A percentile compares a stretch with the other conserved stretches of the same genome.
phyloP scores from a whole-genome alignment of 23 tunicate species.

The Ciona savignyi region DNA sequence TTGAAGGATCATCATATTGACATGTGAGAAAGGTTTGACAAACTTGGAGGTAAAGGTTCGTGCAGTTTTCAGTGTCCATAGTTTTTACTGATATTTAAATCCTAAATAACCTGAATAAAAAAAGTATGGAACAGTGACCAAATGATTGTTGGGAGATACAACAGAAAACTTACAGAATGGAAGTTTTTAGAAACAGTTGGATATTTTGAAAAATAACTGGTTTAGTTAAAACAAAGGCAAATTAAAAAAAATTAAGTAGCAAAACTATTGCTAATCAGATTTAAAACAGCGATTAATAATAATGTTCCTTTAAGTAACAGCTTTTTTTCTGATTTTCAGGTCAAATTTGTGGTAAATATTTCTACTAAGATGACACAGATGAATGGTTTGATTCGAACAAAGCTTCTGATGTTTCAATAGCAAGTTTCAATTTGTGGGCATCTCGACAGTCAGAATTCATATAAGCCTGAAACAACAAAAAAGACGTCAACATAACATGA shows the following conservation, averaged over 20 bases:
- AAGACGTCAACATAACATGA: not conserved
- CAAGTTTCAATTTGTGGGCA: not conserved
- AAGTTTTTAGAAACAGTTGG: too few species aligned
- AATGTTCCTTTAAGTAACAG: too few species aligned
- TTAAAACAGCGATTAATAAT: too few species aligned
- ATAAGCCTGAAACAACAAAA: not conserved
- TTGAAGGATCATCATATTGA: slow-evolving; percentile 42
- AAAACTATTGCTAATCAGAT: too few species aligned
- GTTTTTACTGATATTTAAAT: not conserved
- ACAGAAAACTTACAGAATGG: too few species aligned
- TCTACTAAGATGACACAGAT: not conserved
- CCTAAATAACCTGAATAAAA: not conserved
- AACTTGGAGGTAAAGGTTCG: slow-evolving; percentile 71
- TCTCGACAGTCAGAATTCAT: not conserved
- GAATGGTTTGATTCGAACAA: not conserved
- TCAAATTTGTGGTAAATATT: too few species aligned
- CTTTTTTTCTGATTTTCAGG: too few species aligned
- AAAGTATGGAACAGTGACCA: not conserved
- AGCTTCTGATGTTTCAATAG: not conserved
- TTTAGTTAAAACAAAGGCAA: too few species aligned
- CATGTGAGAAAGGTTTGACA: slow-evolving; percentile 71
- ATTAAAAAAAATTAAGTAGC: too few species aligned
- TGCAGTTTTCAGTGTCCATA: slow-evolving; percentile 84
- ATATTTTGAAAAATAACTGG: too few species aligned
- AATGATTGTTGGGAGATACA: too few species aligned